Percentiles rank a stretch among this genome's conserved stretches.
Conservation (phyloP, 2,888 invertebrate species). For the Reticulitermes lucifugus region DNA sequence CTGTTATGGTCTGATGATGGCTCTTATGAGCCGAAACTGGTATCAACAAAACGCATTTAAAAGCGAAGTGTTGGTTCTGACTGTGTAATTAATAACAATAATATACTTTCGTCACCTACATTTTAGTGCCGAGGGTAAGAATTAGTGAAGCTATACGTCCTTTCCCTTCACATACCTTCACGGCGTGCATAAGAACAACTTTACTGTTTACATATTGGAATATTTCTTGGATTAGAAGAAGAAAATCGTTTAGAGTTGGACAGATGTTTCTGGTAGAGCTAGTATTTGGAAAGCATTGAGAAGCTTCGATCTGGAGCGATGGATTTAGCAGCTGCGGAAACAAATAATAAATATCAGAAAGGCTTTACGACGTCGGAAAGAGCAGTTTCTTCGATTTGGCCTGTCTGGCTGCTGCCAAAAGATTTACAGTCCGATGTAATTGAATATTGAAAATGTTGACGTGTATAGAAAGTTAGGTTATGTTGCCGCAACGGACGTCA, state of each 20-base stretch:
- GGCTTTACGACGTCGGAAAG: slow-evolving; percentile 42
- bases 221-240: background rate
- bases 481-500: slow-evolving; percentile 6
- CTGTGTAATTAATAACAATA: too few species aligned
- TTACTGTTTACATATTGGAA: background rate
- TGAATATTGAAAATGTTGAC: slow-evolving; percentile 55
- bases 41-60: too few species aligned
- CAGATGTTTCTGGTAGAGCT: slow-evolving; percentile 15
- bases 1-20: too few species aligned
- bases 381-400: slow-evolving; percentile 42
- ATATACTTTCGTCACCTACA: too few species aligned
- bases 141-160: too few species aligned
- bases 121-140: too few species aligned
- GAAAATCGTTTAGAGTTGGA: background rate
- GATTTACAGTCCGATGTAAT: slow-evolving; percentile 52
- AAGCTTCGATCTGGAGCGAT: slow-evolving; percentile 30
- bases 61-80: too few species aligned
- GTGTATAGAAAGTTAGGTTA: slow-evolving; percentile 42
- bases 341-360: slow-evolving; percentile 51
- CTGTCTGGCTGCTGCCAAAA: slow-evolving; percentile 43
- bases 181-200: too few species aligned
- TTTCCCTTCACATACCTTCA: too few species aligned
- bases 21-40: too few species aligned
- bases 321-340: slow-evolving; percentile 48
- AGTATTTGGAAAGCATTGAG: background rate